Evolutionary conservation across 35 echinoderm and acorn worm genomes (phyloP).

Genomic region (Nesometra sesokonis): DNA sequence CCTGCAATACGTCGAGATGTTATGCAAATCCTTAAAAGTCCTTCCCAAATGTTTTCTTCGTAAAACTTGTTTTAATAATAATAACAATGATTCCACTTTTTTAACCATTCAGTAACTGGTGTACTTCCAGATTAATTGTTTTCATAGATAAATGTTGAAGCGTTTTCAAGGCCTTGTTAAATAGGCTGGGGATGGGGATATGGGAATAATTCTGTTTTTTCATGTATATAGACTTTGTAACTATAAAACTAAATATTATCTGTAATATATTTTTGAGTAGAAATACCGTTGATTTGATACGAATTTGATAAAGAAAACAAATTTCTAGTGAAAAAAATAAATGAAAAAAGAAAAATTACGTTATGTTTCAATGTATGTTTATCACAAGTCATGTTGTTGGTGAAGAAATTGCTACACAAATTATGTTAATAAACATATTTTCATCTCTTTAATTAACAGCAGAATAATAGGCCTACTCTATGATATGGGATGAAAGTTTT

Average conservation of each 20-base stretch:
- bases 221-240: neutral
- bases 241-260: neutral
- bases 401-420: too few relatives aligned
- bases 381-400: neutral
- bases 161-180: neutral
- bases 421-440: too few relatives aligned
- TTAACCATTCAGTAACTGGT: neutral
- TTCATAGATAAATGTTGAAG: neutral
- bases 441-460: too few relatives aligned
- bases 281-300: neutral
- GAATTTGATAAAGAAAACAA: constrained; percentile 1
- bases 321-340: neutral
- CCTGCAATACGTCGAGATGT: neutral
- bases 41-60: neutral
- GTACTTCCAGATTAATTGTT: neutral
- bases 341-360: neutral
- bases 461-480: too few relatives aligned
- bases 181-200: neutral
- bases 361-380: neutral
- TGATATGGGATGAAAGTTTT: too few relatives aligned
- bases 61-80: neutral
- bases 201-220: neutral
- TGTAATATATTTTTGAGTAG: constrained; percentile 1
- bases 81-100: neutral
- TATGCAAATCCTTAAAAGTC: neutral